These are phyloP conservation scores for Morone saxatilis DNA, from an alignment of 2,113 vertebrate species.

Conservation along the genomic window DNA sequence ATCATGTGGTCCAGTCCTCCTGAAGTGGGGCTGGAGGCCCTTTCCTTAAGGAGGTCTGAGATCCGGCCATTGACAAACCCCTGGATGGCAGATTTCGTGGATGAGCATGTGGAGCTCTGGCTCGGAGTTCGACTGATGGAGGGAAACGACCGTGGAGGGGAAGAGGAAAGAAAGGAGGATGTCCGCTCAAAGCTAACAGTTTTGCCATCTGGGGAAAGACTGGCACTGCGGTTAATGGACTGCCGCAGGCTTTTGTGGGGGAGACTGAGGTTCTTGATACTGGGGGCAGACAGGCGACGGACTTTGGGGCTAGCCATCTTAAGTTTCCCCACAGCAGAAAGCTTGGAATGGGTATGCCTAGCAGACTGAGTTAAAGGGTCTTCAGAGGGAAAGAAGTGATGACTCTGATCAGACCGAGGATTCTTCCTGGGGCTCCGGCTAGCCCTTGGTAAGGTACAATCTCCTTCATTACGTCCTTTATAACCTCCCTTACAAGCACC, in stretches of 20 bases:
- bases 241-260: conserved; percentile 91
- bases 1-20: conserved; percentile 55
- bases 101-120: conserved; percentile 82
- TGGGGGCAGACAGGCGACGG: conserved; percentile 88
- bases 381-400: conserved; percentile 61
- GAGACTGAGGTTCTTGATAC: conserved; percentile 90
- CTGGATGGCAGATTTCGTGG: conserved; percentile 87
- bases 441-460: conserved; percentile 88
- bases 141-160: conserved; percentile 89
- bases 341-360: conserved; percentile 86
- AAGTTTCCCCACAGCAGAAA: conserved; percentile 92
- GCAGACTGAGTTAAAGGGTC: conserved; percentile 75
- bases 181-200: conserved; percentile 83
- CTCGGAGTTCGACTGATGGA: conserved; percentile 90
- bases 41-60: conserved; percentile 88
- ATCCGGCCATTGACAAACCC: conserved; percentile 90
- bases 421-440: conserved; percentile 88
- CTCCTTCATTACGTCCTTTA: conserved; percentile 83
- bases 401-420: conserved; percentile 79
- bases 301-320: conserved; percentile 91
- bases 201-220: conserved; percentile 89
- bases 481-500: conserved; percentile 41
- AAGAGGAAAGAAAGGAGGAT: conserved; percentile 68
- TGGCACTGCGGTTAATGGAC: conserved; percentile 89
- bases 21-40: conserved; percentile 68